Evolutionary conservation across 2,113 vertebrate species (phyloP), one percentile per base, ranked within the genome.

Genomic region (Glaucomys volans): DNA sequence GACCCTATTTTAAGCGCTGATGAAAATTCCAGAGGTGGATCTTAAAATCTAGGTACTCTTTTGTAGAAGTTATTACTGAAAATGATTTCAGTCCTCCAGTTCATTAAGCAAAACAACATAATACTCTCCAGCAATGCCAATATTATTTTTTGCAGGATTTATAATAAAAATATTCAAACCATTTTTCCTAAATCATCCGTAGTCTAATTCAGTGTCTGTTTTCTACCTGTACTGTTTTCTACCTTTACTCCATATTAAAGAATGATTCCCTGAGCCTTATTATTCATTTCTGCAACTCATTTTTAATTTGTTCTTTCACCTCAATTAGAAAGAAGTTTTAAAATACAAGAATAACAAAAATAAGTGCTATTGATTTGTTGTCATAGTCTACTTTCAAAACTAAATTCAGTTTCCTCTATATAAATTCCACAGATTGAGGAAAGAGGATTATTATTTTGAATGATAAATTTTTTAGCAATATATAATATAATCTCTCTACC

Each of bases 51-150:
- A 76, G 18, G n/a, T 3, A 11, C 52, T 97, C 88, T 79, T 95
- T 72, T 42, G 0, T 83, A 97, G 86, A 98, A 96, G 69, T 95
- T 98, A 97, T 98, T 8, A 62, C 66, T 98, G 50, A 96, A 97
- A 96, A 42, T 87, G 67, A 87, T 93, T 90, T 91, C 67, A 62
- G 14, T 64, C 87, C 83, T 97, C 0, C 0, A 97, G 74, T 44
- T 93, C 93, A 96, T 97, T 98, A 96, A 32, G 80, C 74, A 97
- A 98, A 98, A 96, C 76, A 85, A 59, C 40, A 79, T 57, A 17
- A 59, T 98, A 86, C 59, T 96, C 94, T 76, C 79, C 79, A 97
- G 67, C 93, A 97, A 95, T 96, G 72, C 72, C 97, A 97, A 96
- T 96, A 91, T 96, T 98, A 97, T 59, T 79, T 79, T 94, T 97